A percentile compares a stretch with the other conserved stretches of the same genome.
These are phyloP conservation scores for Lithobates sylvaticus DNA, from an alignment of 2,797 vertebrate genomes.

Conservation along the genomic window DNA sequence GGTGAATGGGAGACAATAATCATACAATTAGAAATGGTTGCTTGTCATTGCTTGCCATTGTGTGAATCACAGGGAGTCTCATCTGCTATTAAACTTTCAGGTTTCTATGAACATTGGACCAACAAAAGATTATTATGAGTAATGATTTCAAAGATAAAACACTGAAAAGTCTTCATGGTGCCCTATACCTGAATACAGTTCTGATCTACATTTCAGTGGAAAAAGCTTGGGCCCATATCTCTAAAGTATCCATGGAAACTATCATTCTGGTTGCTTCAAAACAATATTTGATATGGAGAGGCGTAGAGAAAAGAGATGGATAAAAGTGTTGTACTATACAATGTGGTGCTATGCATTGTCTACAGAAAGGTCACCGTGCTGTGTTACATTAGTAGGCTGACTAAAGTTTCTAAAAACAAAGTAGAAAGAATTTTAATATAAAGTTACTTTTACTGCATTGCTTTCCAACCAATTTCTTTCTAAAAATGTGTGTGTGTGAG, in stretches of 20 bases:
- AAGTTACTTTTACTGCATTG: not conserved
- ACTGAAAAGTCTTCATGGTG: constrained; percentile 6
- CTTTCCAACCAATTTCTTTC: too few species aligned
- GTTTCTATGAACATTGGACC: constrained; percentile 24
- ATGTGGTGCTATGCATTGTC: not conserved
- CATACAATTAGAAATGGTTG: not conserved
- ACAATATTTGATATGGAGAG: constrained; percentile 22
- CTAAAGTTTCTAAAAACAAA: not conserved
- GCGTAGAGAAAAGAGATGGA: not conserved
- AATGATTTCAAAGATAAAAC: constrained; percentile 34
- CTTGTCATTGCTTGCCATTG: not conserved
- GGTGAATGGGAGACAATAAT: not conserved
- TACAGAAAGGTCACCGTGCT: not conserved
- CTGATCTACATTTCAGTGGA: constrained; percentile 12
- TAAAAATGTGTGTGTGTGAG: too few species aligned
- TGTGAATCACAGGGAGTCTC: constrained; percentile 24
- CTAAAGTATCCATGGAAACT: constrained; percentile 55
- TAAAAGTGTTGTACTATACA: not conserved
- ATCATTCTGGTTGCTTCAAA: not conserved
- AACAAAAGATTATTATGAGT: constrained; percentile 33
- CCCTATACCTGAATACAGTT: constrained; percentile 13
- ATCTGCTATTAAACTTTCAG: constrained; percentile 1
- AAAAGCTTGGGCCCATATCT: constrained; percentile 8
- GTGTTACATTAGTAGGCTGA: not conserved
- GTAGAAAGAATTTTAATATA: not conserved